Conservation (phyloP, 2,888 invertebrate species). For the Priocnemis perturbator region DNA sequence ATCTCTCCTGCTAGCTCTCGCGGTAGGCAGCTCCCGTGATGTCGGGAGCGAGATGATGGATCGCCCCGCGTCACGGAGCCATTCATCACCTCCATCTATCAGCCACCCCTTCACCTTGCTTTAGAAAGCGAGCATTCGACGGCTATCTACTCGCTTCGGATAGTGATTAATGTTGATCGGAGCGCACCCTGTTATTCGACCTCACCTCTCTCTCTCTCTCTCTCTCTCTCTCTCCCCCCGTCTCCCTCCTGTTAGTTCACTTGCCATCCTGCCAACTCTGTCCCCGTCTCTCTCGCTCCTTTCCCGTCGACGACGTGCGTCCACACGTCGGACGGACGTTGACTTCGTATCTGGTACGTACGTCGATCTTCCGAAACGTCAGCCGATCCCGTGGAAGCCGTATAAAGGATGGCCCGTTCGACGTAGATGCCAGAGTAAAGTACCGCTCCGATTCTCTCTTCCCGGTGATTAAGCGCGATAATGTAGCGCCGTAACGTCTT, state of each 20-base stretch:
- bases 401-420: conserved; percentile 44
- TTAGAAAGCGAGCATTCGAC: conserved; percentile 73
- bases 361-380: conserved; percentile 52
- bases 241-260: conserved; percentile 6
- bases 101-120: conserved; percentile 71
- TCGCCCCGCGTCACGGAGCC: conserved; percentile 72
- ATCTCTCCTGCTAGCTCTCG: conserved; percentile 69
- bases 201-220: conserved; percentile 61
- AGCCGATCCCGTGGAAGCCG: conserved; percentile 46
- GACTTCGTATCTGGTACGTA: conserved; percentile 54
- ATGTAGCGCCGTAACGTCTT: too few relatives aligned
- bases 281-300: conserved; percentile 1
- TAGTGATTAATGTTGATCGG: conserved; percentile 74
- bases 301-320: conserved; percentile 36
- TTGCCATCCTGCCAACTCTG: conserved; percentile 13
- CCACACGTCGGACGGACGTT: conserved; percentile 53
- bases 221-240: conserved; percentile 21
- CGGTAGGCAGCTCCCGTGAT: conserved; percentile 66
- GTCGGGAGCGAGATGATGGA: conserved; percentile 72
- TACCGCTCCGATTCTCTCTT: conserved; percentile 20
- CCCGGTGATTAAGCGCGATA: too few relatives aligned
- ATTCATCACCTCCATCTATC: conserved; percentile 75
- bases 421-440: conserved; percentile 25
- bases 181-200: conserved; percentile 68
- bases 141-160: conserved; percentile 73